Base-by-base conservation (phyloP, 2,797 vertebrate species). In the Nothura maculosa region DNA sequence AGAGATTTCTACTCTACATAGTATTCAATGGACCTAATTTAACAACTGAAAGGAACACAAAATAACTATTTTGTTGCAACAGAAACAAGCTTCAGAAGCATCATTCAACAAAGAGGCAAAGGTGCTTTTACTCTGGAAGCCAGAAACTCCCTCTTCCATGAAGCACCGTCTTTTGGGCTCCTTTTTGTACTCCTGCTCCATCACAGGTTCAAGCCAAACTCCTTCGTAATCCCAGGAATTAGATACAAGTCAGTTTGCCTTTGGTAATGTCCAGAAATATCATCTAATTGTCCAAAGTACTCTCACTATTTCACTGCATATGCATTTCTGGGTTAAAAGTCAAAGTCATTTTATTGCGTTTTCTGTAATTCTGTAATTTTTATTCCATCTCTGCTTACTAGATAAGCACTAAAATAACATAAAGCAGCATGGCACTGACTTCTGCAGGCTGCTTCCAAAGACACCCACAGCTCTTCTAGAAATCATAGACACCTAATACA, bases 191-290 rank as follows among this genome's bases (percentile, higher is more conserved):
- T 87, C 85, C 96, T 94, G 95, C 96, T 96, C 69, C 82, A 94
- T 60, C 95, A 93, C 93, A 95, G 90, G 80, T 92, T 96, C 93
- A 96, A 96, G 92, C 94, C 94, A 92, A 34, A 95, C 87, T 74
- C 87, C 95, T 91, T 76, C 92, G 87, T 95, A 94, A 96, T 94
- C 95, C 93, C 82, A 91, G 85, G 73, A 95, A 96, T 96, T 96
- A 96, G 80, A 67, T 77, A 73, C 73, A 96, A 94, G 81, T 94
- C 81, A 82, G 93, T 96, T 92, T 91, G 85, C 89, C 93, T 96
- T 94, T 85, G 89, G 77, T 84, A 89, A 89, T 79, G 85, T 92
- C 85, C 80, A 94, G 93, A 96, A 95, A 95, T 86, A 96, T 69
- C 81, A 67, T 83, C 87, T 89, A 84, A 85, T 67, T 89, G 77